Evolutionary conservation across 2,888 invertebrate species (phyloP), one percentile per base, ranked within the genome.

Genomic region (Caenorhabditis sulstoni): DNA sequence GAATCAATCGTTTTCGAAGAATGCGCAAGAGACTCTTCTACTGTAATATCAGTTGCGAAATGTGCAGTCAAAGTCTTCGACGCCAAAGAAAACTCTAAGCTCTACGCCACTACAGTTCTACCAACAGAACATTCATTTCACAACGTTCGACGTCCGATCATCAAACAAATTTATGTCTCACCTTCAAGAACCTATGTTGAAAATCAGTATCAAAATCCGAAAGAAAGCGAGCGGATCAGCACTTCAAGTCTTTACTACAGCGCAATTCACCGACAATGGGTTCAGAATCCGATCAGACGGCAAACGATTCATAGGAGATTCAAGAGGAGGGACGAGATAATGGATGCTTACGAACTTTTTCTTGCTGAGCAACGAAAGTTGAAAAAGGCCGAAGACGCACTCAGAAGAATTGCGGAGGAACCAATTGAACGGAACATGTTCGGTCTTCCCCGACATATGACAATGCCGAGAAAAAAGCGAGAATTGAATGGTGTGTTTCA

Each of bases 1-100:
- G 87, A 88, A 57, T 39, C 55, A 16, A 81, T 84, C n/a, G 82
- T 88, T 7, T 88, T 83, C 74, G 68, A 81, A 23, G 83, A 87
- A 67, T 88, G 88, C 67, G 81, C 68, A 11, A 68, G 18, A 35
- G 85, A 79, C 20, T 85, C 87, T 2, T 73, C 78, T 61, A 81
- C 84, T 7, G 84, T 85, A 1, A 79, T 85, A 0, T 81, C 79
- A 11, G 68, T 86, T 52, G 85, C 87, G 0, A 84, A 83, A 58
- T 87, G 87, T 64, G 83, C 86, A 8, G 83, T 84, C 11, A 74
- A 62, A 58, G 79, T 81, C 8, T 71, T 83, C 14, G 73, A 83
- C 49, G 74, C 77, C 9, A 71, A 76, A 49, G 55, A 75, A 61
- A 53, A 64, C 39, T 55, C 58, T 0, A 45, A 74, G 45, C 37